A percentile compares a stretch with the other conserved stretches of the same genome.
These are phyloP conservation scores for Drosophila kanapiae DNA, from an alignment of 1,140 invertebrate species.

Conservation along the genomic window DNA sequence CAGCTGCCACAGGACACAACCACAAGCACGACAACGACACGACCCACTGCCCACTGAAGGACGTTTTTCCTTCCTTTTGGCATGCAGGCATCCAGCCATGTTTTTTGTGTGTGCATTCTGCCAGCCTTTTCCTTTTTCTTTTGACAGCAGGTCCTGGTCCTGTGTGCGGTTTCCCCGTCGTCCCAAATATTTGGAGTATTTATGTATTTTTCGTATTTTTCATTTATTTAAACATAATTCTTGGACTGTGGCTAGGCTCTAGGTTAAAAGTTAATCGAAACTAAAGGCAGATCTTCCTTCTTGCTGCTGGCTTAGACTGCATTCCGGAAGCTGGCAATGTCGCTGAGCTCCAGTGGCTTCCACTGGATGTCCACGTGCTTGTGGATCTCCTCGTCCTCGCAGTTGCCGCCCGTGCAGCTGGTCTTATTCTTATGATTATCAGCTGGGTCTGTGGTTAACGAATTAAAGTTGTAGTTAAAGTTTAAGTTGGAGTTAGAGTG, in stretches of 20 bases:
- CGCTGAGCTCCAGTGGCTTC: constrained; percentile 53
- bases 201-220: neutral
- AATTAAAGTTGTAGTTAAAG: neutral
- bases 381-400: constrained; percentile 38
- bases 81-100: constrained; percentile 12
- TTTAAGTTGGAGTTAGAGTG: neutral
- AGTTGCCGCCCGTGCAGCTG: constrained; percentile 40
- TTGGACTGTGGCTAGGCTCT: neutral
- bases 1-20: constrained; percentile 18
- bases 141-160: constrained; percentile 11
- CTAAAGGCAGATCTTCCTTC: neutral
- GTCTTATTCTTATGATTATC: constrained; percentile 68
- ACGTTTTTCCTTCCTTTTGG: constrained; percentile 74
- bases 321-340: constrained; percentile 62
- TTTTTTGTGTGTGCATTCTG: constrained; percentile 22
- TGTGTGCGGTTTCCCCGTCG: neutral
- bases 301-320: neutral
- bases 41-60: constrained; percentile 56
- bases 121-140: constrained; percentile 20
- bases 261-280: constrained; percentile 27
- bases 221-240: constrained; percentile 4
- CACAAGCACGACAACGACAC: constrained; percentile 4
- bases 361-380: constrained; percentile 62
- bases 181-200: neutral
- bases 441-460: constrained; percentile 60